A percentile compares a stretch with the other conserved stretches of the same genome.
Evolutionary conservation across 2,888 invertebrate genomes (phyloP).

Genomic region (Endotricha flammealis): DNA sequence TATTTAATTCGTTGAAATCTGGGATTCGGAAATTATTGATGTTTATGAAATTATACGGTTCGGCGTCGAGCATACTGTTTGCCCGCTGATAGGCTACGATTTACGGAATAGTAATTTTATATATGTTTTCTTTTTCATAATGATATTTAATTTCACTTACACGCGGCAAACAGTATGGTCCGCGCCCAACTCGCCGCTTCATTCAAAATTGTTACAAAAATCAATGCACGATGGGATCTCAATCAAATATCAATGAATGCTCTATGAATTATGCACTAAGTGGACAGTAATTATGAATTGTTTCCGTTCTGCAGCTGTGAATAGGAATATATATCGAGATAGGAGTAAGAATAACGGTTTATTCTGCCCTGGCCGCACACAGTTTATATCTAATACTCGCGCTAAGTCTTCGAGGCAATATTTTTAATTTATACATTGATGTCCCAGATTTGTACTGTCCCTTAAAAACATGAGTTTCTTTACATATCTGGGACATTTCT

Average conservation of each 20-base stretch:
- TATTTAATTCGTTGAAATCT: slow-evolving; percentile 46
- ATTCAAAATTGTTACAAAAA: slow-evolving; percentile 34
- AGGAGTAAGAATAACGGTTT: slow-evolving; percentile 35
- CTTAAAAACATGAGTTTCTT: background rate
- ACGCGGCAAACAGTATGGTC: slow-evolving; percentile 29
- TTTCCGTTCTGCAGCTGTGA: slow-evolving; percentile 73
- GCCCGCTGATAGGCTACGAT: slow-evolving; percentile 10
- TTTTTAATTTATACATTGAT: background rate
- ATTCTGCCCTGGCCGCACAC: slow-evolving; percentile 7
- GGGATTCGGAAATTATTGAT: slow-evolving; percentile 32
- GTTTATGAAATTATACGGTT: slow-evolving; percentile 33
- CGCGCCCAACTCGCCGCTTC: slow-evolving; percentile 29
- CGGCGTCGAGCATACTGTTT: slow-evolving; percentile 24
- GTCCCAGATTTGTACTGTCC: background rate
- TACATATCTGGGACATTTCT: background rate
- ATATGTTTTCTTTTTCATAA: no score
- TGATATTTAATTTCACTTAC: slow-evolving; percentile 5
- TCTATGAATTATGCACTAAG: slow-evolving; percentile 41
- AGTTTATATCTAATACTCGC: slow-evolving; percentile 2
- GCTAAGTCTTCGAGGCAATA: background rate
- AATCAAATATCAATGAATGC: slow-evolving; percentile 40
- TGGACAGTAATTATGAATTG: slow-evolving; percentile 48
- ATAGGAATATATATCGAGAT: slow-evolving; percentile 56
- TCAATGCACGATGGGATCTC: slow-evolving; percentile 58
- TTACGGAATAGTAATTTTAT: no score